phyloP scores from a whole-genome alignment of 2,797 vertebrate species.

The Valencia hispanica region DNA sequence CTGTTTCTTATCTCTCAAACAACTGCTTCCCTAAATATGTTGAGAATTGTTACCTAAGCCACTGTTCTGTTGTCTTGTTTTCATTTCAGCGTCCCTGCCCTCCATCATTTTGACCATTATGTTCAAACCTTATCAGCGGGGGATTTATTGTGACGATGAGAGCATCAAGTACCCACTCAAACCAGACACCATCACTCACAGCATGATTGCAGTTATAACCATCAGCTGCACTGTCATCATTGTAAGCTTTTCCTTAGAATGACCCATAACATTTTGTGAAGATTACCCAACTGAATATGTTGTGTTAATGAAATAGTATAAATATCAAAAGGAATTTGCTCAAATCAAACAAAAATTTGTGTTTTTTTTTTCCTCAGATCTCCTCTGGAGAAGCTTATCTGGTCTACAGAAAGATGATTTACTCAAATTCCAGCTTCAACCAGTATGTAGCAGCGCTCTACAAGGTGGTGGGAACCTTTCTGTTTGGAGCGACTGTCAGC shows the following conservation, averaged over 20 bases:
- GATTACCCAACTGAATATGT: background rate
- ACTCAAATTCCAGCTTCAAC: conserved; percentile 91
- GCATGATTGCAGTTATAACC: conserved; percentile 88
- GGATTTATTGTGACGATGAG: conserved; percentile 90
- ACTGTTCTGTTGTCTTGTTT: conserved; percentile 30
- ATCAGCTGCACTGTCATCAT: conserved; percentile 88
- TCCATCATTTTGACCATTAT: conserved; percentile 86
- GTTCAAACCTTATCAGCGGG: conserved; percentile 86
- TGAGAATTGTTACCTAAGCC: background rate
- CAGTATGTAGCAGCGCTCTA: conserved; percentile 92
- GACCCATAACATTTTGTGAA: background rate
- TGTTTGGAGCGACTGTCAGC: conserved; percentile 90
- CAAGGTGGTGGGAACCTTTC: conserved; percentile 94
- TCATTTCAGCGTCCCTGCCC: conserved; percentile 85
- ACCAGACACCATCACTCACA: conserved; percentile 89
- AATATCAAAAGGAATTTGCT: background rate
- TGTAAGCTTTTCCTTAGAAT: conserved; percentile 76
- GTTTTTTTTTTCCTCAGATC: conserved; percentile 63
- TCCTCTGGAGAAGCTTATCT: conserved; percentile 86
- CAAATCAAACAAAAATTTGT: background rate
- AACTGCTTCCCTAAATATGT: background rate
- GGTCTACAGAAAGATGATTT: conserved; percentile 88
- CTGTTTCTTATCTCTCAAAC: background rate
- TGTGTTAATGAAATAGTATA: background rate
- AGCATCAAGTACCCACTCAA: conserved; percentile 91